Conservation (phyloP, 1,140 invertebrate species). For the Brachionus calyciflorus region DNA sequence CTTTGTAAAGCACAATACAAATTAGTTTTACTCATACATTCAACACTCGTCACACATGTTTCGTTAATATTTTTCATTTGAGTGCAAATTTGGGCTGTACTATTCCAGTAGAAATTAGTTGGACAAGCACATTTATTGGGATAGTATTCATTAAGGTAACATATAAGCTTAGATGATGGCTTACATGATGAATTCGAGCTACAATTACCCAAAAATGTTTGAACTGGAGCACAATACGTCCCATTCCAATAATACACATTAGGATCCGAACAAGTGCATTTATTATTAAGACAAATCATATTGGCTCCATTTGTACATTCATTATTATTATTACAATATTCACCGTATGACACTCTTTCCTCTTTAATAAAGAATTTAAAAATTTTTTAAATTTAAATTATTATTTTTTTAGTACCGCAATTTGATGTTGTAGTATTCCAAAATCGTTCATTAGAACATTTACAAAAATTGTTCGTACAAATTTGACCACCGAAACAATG, state of each 20-base stretch:
- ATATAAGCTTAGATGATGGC: not conserved
- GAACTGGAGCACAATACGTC: slow-evolving; percentile 17
- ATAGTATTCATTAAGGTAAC: slow-evolving; percentile 1
- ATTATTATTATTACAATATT: not conserved
- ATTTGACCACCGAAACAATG: not conserved
- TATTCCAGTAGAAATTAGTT: not conserved
- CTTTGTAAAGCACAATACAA: not conserved
- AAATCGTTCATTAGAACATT: not conserved
- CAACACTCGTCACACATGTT: not conserved
- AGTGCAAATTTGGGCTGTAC: not conserved
- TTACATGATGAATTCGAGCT: not conserved
- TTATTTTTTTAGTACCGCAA: not conserved
- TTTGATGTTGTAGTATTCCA: not conserved
- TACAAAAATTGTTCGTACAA: not conserved
- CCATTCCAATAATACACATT: slow-evolving; percentile 26
- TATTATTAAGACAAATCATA: not conserved
- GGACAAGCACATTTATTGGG: slow-evolving; percentile 20
- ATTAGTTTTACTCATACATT: not conserved
- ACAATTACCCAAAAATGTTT: slow-evolving; percentile 14
- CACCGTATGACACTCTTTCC: slow-evolving; percentile 2
- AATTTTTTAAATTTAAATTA: not conserved
- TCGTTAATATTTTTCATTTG: not conserved
- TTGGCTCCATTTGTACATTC: not conserved
- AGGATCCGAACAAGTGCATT: slow-evolving; percentile 6
- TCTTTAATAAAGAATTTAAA: not conserved